Evolutionary conservation across 1,140 invertebrate genomes (phyloP).

Genomic region (Colletes latitarsis): DNA sequence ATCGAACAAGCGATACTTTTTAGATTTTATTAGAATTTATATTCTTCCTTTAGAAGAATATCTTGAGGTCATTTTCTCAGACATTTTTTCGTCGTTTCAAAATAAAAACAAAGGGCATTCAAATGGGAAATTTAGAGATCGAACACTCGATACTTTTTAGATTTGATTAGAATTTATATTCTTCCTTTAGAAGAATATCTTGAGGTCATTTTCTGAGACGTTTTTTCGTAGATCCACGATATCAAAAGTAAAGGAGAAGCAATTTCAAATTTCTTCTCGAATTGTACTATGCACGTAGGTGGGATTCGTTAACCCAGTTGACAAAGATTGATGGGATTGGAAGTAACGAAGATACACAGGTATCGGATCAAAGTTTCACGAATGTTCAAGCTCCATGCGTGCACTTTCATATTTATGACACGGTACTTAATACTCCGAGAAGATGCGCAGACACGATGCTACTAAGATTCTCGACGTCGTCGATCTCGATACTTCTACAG

Average conservation of each 20-base stretch:
- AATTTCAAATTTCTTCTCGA: too few species aligned
- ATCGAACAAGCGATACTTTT: too few species aligned
- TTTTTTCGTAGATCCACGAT: background rate
- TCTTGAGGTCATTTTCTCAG: too few species aligned
- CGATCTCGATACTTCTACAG: background rate
- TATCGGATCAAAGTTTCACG: conserved; percentile 45
- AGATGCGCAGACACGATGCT: conserved; percentile 55
- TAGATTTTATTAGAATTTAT: too few species aligned
- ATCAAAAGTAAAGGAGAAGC: background rate
- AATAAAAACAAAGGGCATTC: too few species aligned
- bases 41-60: too few species aligned
- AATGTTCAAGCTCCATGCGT: conserved; percentile 52
- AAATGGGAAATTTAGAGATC: too few species aligned
- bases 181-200: too few species aligned
- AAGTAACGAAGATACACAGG: conserved; percentile 20
- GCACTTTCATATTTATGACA: conserved; percentile 64
- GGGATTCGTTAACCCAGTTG: background rate
- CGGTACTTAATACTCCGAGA: conserved; percentile 51
- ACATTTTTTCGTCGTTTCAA: too few species aligned
- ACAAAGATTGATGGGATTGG: background rate
- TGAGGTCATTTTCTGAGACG: too few species aligned
- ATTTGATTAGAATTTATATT: too few species aligned
- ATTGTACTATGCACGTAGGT: background rate
- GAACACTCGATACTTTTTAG: too few species aligned
- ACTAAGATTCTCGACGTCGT: conserved; percentile 21